Base-by-base conservation (phyloP, 2,888 invertebrate genomes). In the Eupeodes luniger region DNA sequence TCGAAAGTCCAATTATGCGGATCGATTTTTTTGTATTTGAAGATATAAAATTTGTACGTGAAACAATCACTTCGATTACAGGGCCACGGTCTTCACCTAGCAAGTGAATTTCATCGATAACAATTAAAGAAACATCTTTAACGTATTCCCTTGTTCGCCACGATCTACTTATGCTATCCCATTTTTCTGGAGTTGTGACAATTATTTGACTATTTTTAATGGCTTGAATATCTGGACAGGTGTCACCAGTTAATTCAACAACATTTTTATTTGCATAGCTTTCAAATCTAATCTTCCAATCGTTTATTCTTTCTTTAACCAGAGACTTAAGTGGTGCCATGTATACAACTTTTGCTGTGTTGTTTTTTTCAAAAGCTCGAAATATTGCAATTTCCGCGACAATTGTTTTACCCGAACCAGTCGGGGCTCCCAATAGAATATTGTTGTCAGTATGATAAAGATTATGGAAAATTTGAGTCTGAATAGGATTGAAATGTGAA, bases 161-260 rank as follows among this genome's bases (percentile, higher is more conserved):
- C 87, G 98, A 98, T 84, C 99, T 95, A 94, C 98, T 99, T 91
- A 99, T 98, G 76, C 99, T 99, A 94, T 99, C 99, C 99, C 99
- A 99, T 93, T 99, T 99, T 94, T 99, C 99, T 0, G 99, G 99
- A 0, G 99, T 99, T 0, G 99, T 99, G 0, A 99, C 98, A 90
- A 99, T 99, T 0, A 99, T 96, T 92, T 98, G 96, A 0, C 99
- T 96, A 72, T 94, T 95, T 0, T 96, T 95, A 82, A 99, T 98
- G 0, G 98, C 96, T 83, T 95, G 94, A 77, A 96, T 95, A 92
- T 98, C 97, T 0, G 98, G 98, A 0, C 97, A 96, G 0, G 97
- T 96, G 92, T 97, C 97, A 92, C 99, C 99, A 62, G 99, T 99
- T 89, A 99, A 94, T 94, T 99, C 99, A 0, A 99, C 97, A 0